phyloP scores from a whole-genome alignment of 2,888 invertebrate genomes.

The Diaperis boleti region DNA sequence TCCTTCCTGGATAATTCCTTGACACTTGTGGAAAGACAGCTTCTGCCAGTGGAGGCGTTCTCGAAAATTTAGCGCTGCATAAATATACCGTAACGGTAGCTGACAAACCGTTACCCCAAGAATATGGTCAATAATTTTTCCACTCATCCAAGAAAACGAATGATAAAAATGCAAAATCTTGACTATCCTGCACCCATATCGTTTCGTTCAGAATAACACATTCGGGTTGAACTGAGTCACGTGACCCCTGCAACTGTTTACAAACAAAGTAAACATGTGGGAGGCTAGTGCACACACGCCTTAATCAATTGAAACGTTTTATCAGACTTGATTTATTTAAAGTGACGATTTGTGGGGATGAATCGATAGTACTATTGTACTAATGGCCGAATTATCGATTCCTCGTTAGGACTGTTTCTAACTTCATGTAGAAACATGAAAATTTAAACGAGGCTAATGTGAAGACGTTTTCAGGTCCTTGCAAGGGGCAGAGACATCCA shows the following conservation, averaged over 20 bases:
- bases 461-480: not conserved
- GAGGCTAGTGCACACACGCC: not conserved
- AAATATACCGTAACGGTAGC: too few species aligned
- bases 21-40: too few species aligned
- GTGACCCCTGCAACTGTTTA: conserved; percentile 8
- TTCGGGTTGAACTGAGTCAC: not conserved
- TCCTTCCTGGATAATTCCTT: too few species aligned
- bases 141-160: too few species aligned
- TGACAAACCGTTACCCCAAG: too few species aligned
- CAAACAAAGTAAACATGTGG: conserved; percentile 15
- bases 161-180: too few species aligned
- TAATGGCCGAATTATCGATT: conserved; percentile 9
- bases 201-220: too few species aligned
- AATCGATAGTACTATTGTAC: conserved; percentile 1
- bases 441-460: not conserved
- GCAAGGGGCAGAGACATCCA: not conserved
- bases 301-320: not conserved
- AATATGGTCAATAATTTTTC: too few species aligned
- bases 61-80: too few species aligned
- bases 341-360: not conserved
- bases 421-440: not conserved
- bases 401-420: not conserved
- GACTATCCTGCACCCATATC: too few species aligned
- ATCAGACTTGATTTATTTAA: conserved; percentile 3
- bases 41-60: too few species aligned